A percentile compares a stretch with the other conserved stretches of the same genome.
phyloP scores from a whole-genome alignment of 2,888 invertebrate species.

The Troides aeacus region DNA sequence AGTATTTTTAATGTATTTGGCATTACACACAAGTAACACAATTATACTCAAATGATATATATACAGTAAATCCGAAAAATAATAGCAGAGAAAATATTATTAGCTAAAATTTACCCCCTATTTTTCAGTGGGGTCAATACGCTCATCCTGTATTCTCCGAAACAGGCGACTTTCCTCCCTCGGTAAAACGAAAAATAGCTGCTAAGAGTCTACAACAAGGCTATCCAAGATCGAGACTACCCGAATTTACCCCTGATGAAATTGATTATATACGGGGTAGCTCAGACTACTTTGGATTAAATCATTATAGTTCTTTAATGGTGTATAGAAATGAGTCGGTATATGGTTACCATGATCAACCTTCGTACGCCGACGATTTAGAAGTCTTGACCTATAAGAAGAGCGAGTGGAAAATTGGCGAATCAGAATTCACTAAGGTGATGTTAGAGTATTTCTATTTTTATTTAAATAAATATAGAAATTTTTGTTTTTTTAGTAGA shows the following conservation, averaged over 20 bases:
- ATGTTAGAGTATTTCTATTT: neutral
- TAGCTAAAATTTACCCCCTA: no score
- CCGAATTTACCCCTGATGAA: slow-evolving; percentile 70
- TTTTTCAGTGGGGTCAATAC: slow-evolving; percentile 76
- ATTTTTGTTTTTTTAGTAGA: no score
- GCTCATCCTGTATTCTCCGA: slow-evolving; percentile 80
- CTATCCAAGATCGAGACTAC: slow-evolving; percentile 77
- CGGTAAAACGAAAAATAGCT: slow-evolving; percentile 78
- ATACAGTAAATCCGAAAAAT: no score
- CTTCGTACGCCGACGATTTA: slow-evolving; percentile 43
- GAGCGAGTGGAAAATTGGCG: slow-evolving; percentile 39
- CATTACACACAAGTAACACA: no score
- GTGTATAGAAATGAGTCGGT: slow-evolving; percentile 49
- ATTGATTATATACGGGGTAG: slow-evolving; percentile 45
- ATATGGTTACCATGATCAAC: slow-evolving; percentile 32
- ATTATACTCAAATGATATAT: no score
- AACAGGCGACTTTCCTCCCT: slow-evolving; percentile 81
- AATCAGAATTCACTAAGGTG: slow-evolving; percentile 39
- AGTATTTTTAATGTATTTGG: no score
- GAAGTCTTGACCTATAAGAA: slow-evolving; percentile 35
- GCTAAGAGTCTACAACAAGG: slow-evolving; percentile 80
- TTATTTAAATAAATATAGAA: no score
- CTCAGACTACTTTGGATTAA: slow-evolving; percentile 85
- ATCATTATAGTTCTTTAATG: slow-evolving; percentile 77
- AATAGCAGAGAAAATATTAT: no score